Evolutionary conservation across 2,888 invertebrate genomes (phyloP), one percentile per base, ranked within the genome.

Genomic region (Chrysolina americana): DNA sequence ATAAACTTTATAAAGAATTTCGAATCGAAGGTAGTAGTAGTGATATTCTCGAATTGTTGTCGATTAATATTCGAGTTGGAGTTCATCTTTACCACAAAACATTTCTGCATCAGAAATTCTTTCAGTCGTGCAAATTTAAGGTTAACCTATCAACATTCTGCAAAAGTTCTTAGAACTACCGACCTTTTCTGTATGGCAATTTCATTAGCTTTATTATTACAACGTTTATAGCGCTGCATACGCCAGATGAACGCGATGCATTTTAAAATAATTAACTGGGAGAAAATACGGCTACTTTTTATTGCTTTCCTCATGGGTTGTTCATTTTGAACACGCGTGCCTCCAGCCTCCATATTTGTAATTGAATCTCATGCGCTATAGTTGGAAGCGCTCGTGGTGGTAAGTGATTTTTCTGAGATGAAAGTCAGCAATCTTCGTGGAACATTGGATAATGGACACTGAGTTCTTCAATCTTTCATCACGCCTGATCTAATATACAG

Each of bases 191-290:
- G 47, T 47, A 47, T 47, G 36, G 50, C 50, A 36, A 28, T 59
- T 59, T 59, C n/a, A 59, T 28, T 8, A 59, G 15, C 59, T 59
- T 28, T 59, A 13, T 59, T n/a, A 59, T 59, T 59, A 36, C 59
- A 59, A 59, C 59, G 36, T 59, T 59, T 59, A 59, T 36, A n/a
- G 36, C n/a, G 13, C n/a, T 59, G 59, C 59, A 59, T 28, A 59
- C 23, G 59, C 59, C 36, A n/a, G 23, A n/a, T 59, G 59, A n/a
- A 28, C 23, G 36, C 28, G 2, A 28, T 36, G 28, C 59, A 59
- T 36, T 59, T n/a, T 28, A 36, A 59, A 59, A 59, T 59, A 59
- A 59, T 36, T 28, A 28, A 59, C 15, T 59, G 6, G n/a, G 0
- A 28, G n/a, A 13, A 36, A 28, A 28, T 59, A 28, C 47, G 47